These are phyloP conservation scores for Malurus cyaneus DNA, from an alignment of 2,113 vertebrate species.

Conservation along the genomic window DNA sequence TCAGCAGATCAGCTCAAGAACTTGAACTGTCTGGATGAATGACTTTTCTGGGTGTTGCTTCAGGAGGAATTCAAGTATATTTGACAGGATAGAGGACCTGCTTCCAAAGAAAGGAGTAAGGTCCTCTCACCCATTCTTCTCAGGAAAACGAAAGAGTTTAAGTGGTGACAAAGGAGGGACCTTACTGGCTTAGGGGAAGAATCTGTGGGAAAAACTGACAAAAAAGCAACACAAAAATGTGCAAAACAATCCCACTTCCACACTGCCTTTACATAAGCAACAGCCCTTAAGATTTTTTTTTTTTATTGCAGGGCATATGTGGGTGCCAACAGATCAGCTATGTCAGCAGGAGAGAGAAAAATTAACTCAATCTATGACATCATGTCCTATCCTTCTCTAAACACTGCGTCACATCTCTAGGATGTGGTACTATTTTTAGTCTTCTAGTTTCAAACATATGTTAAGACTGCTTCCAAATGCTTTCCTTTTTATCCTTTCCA, in stretches of 20 bases:
- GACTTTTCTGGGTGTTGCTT: background rate
- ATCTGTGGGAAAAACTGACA: background rate
- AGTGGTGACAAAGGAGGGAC: background rate
- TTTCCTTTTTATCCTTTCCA: background rate
- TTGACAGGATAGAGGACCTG: background rate
- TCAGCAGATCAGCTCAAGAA: background rate
- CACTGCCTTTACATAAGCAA: background rate
- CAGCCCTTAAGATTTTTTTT: background rate
- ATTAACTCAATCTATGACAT: background rate
- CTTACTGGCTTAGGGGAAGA: background rate
- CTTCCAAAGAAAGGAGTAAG: background rate
- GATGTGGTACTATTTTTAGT: slow-evolving; percentile 10
- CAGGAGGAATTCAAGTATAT: background rate
- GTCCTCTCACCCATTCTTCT: background rate
- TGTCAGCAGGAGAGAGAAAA: background rate
- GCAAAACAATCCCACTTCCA: background rate
- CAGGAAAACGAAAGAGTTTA: background rate
- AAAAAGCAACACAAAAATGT: background rate
- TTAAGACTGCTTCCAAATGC: background rate
- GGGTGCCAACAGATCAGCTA: background rate
- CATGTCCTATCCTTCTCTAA: background rate
- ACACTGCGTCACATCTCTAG: background rate
- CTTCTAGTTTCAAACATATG: background rate
- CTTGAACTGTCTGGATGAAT: background rate
- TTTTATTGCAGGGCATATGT: background rate